Percentiles rank a stretch among this genome's conserved stretches.
Evolutionary conservation across 2,113 vertebrate species (phyloP).

Genomic region (Pedionomus torquatus): DNA sequence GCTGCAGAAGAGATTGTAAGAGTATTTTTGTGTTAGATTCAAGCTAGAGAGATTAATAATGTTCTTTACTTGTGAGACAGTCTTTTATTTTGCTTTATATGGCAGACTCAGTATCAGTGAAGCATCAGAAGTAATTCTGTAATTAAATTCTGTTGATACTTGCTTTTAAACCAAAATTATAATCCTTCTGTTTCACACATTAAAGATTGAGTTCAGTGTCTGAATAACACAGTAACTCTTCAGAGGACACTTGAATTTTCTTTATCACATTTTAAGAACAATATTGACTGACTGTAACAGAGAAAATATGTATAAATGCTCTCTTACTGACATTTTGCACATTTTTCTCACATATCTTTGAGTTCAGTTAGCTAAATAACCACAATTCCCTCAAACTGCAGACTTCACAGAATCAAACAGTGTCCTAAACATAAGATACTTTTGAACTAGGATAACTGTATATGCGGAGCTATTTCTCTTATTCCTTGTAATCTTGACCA

Average conservation of each 20-base stretch:
- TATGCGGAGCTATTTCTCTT: background rate
- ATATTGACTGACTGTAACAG: background rate
- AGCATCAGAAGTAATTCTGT: background rate
- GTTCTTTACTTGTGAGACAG: background rate
- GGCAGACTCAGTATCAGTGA: background rate
- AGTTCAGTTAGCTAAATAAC: constrained; percentile 10
- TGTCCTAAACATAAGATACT: background rate
- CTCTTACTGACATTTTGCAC: background rate
- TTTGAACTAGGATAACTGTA: background rate
- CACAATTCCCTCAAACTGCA: background rate
- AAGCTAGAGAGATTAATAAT: background rate
- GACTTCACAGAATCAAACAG: background rate
- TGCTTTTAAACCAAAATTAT: constrained; percentile 20
- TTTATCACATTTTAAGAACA: constrained; percentile 29
- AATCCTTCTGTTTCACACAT: constrained; percentile 46
- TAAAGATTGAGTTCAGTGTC: background rate
- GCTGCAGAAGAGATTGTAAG: background rate
- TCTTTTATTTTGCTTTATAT: background rate
- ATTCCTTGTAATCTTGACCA: background rate
- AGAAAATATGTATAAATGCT: background rate
- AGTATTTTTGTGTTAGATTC: background rate
- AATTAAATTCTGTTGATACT: constrained; percentile 15
- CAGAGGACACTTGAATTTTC: constrained; percentile 28
- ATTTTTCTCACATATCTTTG: background rate
- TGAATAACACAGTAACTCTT: background rate